Conservation (phyloP, 2,113 vertebrate species). For the Ardeotis arabs region DNA sequence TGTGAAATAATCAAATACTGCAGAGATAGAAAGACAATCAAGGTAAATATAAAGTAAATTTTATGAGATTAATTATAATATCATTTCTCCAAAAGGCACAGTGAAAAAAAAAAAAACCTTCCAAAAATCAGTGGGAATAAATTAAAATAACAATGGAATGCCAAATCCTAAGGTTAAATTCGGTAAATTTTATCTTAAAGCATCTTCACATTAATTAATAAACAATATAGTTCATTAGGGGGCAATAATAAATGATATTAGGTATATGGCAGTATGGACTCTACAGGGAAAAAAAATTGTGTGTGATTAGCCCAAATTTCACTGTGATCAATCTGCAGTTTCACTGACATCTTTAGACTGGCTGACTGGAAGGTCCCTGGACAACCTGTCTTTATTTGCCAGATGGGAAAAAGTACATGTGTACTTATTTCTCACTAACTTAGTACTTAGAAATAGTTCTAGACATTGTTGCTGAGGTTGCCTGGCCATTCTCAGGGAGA, state of each 20-base stretch:
- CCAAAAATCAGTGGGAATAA: background rate
- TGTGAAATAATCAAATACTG: background rate
- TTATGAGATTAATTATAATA: background rate
- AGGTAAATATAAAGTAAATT: background rate
- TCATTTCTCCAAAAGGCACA: background rate
- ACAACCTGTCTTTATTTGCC: background rate
- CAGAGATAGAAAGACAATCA: background rate
- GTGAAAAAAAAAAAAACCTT: background rate
- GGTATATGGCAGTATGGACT: background rate
- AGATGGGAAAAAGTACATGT: background rate
- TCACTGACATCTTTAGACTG: background rate
- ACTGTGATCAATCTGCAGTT: background rate
- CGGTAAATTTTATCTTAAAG: background rate
- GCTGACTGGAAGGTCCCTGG: background rate
- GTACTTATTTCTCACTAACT: background rate
- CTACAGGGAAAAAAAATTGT: background rate
- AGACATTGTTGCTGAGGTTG: background rate
- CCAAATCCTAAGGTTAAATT: background rate
- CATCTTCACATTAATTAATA: background rate
- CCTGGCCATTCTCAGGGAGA: background rate
- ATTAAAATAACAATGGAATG: background rate
- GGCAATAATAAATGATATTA: background rate
- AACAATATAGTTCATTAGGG: background rate
- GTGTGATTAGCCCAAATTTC: background rate
- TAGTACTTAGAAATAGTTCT: background rate